Percentiles rank a stretch among this genome's conserved stretches.
Conservation (phyloP, 2,113 vertebrate genomes). For the Charina bottae region DNA sequence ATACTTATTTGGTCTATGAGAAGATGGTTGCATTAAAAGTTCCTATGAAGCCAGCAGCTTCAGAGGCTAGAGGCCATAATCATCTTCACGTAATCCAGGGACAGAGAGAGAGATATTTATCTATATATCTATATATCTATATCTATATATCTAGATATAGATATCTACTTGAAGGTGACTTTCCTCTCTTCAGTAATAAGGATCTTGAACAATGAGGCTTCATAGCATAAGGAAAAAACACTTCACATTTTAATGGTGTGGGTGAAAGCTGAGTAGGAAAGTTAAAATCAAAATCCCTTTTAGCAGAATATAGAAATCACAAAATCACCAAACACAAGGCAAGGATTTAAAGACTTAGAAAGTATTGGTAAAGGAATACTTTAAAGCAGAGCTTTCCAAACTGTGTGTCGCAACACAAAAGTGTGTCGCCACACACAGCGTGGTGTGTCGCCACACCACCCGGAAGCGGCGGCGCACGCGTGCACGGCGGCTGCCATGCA, state of each 20-base stretch:
- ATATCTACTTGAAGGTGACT: too few relatives aligned
- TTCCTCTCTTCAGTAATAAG: too few relatives aligned
- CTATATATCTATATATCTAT: too few relatives aligned
- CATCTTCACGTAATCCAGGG: constrained; percentile 74
- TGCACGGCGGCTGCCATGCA: too few relatives aligned
- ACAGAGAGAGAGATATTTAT: too few relatives aligned
- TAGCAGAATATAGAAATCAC: background rate
- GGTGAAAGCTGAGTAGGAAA: background rate
- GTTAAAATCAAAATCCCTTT: background rate
- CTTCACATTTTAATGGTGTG: background rate
- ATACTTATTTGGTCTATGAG: background rate
- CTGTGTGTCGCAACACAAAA: too few relatives aligned
- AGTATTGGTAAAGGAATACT: too few relatives aligned
- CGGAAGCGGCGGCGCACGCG: too few relatives aligned
- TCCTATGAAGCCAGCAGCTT: constrained; percentile 75
- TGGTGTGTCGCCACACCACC: too few relatives aligned
- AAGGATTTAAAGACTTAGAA: background rate
- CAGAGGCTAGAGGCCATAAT: constrained; percentile 71
- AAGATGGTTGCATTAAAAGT: background rate
- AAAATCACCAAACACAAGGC: background rate
- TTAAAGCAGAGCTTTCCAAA: too few relatives aligned
- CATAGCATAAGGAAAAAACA: constrained; percentile 51
- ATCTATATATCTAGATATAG: too few relatives aligned
- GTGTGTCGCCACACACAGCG: too few relatives aligned
- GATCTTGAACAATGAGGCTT: constrained; percentile 30